Base-by-base conservation (phyloP, 2,797 vertebrate species). In the Sebastes baramenuke region DNA sequence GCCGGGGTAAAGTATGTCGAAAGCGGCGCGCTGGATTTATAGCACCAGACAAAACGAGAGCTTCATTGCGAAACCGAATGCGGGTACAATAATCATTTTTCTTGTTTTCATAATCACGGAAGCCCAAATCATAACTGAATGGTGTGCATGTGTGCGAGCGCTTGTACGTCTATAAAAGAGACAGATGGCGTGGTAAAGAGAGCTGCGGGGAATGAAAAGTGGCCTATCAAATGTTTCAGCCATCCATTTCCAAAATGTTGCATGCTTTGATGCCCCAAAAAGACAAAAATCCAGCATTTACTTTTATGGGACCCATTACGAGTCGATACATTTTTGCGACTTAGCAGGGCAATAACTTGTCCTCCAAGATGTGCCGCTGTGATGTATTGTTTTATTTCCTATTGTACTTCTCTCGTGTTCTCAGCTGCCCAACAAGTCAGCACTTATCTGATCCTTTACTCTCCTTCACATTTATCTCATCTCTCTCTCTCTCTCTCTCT, bases 351-450 rank as follows among this genome's bases (percentile, higher is more conserved):
- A 49, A 71, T 87, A 82, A 72, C 69, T 81, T 59, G 36, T 81
- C 72, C 59, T 67, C 74, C 24, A 76, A 82, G 75, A 81, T 76
- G 67, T 74, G 79, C 62, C 14, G 22, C 77, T 52, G 42, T 88
- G 85, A 87, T 80, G 54, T 79, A 86, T 90, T 76, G 77, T 81
- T 87, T 87, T 83, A 80, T 83, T 80, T 81, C 73, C 80, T 79
- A n/a, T 85, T 84, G 74, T 81, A 8, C 66, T 25, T 29, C 73
- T 84, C 16, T 82, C 14, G 29, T 82, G 67, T 79, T 84, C 76
- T 84, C 36, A 12, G 72, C 78, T 79, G 61, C 71, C 81, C 75
- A 81, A 82, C 79, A 82, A 52, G 60, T 71, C 67, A 32, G 66
- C 54, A 66, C 73, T 79, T 86, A 87, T 88, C 84, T 82, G 79